Conservation (phyloP, 53 echinoderm and acorn worm species). For the Luidia sarsii region DNA sequence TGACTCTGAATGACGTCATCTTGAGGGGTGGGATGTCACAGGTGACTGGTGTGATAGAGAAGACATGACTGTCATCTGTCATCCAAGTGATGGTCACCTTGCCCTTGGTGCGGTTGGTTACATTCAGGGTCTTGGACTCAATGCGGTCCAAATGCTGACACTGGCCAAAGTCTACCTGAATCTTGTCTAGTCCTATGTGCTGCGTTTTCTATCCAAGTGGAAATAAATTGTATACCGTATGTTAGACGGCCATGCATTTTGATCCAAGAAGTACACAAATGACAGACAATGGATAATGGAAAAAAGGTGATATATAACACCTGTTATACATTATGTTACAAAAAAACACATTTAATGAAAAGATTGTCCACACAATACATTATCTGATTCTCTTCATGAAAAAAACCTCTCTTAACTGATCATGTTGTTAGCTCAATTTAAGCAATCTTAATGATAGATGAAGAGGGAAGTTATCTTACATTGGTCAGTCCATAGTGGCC, state of each 20-base stretch:
- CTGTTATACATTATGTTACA: too few species aligned
- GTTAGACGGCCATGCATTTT: background rate
- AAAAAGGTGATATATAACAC: too few species aligned
- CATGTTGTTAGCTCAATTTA: too few species aligned
- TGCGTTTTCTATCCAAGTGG: slow-evolving; percentile 56
- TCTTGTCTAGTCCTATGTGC: slow-evolving; percentile 80
- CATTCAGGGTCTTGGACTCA: slow-evolving; percentile 85
- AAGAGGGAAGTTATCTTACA: too few species aligned
- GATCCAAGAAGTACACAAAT: background rate
- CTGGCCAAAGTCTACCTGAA: slow-evolving; percentile 87
- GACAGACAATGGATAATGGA: too few species aligned
- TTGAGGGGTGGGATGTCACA: slow-evolving; percentile 97
- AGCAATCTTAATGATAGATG: too few species aligned
- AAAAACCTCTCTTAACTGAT: too few species aligned
- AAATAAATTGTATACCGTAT: slow-evolving; percentile 12
- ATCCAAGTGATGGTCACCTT: slow-evolving; percentile 95
- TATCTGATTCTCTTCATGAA: too few species aligned
- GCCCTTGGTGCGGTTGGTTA: slow-evolving; percentile 97
- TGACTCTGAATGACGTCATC: slow-evolving; percentile 91
- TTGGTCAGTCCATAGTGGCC: slow-evolving; percentile 63
- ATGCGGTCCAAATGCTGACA: slow-evolving; percentile 75
- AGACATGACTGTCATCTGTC: slow-evolving; percentile 75
- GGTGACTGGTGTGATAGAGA: slow-evolving; percentile 74
- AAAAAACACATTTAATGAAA: too few species aligned
- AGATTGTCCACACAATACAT: too few species aligned